Base-by-base conservation (phyloP, 2,888 invertebrate genomes). In the Tachina fera region DNA sequence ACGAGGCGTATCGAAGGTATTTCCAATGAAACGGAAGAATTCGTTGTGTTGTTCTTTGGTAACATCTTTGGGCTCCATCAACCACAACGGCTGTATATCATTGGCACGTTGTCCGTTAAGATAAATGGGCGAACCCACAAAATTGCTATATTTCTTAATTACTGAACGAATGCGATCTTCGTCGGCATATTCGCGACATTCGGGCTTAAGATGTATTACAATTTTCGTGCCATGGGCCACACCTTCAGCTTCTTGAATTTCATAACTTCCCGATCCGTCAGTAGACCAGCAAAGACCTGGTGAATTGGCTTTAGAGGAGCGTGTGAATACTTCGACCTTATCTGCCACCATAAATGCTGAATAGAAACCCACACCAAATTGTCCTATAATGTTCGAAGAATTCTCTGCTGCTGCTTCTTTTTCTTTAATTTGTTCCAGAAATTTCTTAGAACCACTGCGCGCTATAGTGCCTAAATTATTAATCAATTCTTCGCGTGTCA, bases 351-450 rank as follows among this genome's bases (percentile, higher is more conserved):
- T 99, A 92, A 99, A 99, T 0, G 97, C 96, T 14, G 99, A 98
- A 92, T 99, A 99, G 93, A 99, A 99, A 1, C 99, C 99, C 19
- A 99, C 99, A 88, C 99, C 99, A 94, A 99, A 99, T 92, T 99
- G 98, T 5, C 99, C 98, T 91, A 98, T 98, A 74, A 98, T 98
- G 87, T 96, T 95, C 68, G 95, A 96, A 0, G 95, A 92, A 88
- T 94, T 95, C 13, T 95, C 95, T 41, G 94, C 93, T 2, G 94
- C 93, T 6, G 94, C 93, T 58, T 95, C 94, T 89, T 96, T 94
- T 70, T 95, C 94, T 91, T 97, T 96, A 41, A 98, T 93, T 92
- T 98, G 95, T 91, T 98, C 96, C 87, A 98, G 93, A 90, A 98
- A 98, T 19, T 97, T 96, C 92, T 98, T 98, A 0, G 98, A 98